Percentiles rank a stretch among this genome's conserved stretches.
Evolutionary conservation across 2,888 invertebrate species (phyloP).

Genomic region (Eupithecia abbreviata): DNA sequence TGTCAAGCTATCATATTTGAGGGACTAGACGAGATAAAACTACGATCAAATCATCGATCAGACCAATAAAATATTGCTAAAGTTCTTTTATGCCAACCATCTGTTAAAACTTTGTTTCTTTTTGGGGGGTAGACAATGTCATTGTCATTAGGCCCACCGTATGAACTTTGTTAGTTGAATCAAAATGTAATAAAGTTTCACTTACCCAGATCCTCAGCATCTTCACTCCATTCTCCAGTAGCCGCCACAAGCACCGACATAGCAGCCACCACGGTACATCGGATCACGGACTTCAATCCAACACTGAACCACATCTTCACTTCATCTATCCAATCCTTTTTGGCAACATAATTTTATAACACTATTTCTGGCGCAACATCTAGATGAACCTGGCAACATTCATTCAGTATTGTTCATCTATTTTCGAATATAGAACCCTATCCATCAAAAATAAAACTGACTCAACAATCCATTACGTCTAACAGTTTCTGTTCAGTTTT

Average conservation of each 20-base stretch:
- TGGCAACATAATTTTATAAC: slow-evolving; percentile 45
- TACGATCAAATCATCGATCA: neutral
- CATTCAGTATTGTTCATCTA: neutral
- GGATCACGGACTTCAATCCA: slow-evolving; percentile 56
- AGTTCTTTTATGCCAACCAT: neutral
- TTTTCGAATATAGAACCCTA: neutral
- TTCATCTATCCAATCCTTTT: slow-evolving; percentile 36
- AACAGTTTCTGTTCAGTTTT: neutral
- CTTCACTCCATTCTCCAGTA: slow-evolving; percentile 79
- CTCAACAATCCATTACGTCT: neutral
- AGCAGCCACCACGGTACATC: slow-evolving; percentile 57
- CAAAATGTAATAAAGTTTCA: slow-evolving; percentile 16
- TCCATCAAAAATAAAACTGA: slow-evolving; percentile 1
- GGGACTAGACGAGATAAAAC: neutral
- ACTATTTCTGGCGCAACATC: neutral
- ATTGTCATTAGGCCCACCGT: neutral
- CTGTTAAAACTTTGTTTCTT: neutral
- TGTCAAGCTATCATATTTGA: neutral
- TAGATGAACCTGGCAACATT: slow-evolving; percentile 10
- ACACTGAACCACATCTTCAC: slow-evolving; percentile 49
- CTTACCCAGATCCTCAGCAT: slow-evolving; percentile 79
- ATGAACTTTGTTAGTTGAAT: neutral
- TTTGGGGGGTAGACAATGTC: neutral
- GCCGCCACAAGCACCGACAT: slow-evolving; percentile 64
- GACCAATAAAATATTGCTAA: neutral